Percentiles rank a stretch among this genome's conserved stretches.
Conservation (phyloP, 2,797 vertebrate species). For the Epinephelus coioides region DNA sequence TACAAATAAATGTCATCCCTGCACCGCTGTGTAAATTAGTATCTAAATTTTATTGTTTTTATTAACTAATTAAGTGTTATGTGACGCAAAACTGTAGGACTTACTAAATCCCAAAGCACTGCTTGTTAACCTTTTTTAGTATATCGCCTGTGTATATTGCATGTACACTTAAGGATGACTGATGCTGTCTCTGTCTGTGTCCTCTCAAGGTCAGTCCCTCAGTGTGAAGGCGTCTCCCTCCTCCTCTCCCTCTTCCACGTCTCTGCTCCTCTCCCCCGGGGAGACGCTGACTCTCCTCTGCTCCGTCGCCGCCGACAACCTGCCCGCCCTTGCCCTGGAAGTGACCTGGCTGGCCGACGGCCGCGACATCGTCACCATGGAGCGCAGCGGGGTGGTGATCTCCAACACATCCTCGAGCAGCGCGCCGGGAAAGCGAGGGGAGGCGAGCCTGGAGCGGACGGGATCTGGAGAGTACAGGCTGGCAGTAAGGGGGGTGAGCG, state of each 20-base stretch:
- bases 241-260: slow-evolving; percentile 55
- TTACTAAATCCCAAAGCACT: not conserved
- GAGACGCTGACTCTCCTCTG: slow-evolving; percentile 90
- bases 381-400: slow-evolving; percentile 86
- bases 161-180: not conserved
- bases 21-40: too few relatives aligned
- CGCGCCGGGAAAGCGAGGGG: not conserved
- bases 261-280: slow-evolving; percentile 81
- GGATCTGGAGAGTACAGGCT: slow-evolving; percentile 87
- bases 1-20: too few relatives aligned
- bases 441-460: slow-evolving; percentile 82
- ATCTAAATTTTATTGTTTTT: too few relatives aligned
- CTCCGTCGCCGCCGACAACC: slow-evolving; percentile 86
- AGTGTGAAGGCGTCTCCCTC: slow-evolving; percentile 78
- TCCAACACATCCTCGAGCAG: slow-evolving; percentile 77
- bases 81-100: too few relatives aligned
- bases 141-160: too few relatives aligned
- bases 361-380: slow-evolving; percentile 86
- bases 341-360: slow-evolving; percentile 90
- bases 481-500: slow-evolving; percentile 82
- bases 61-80: too few relatives aligned
- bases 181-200: slow-evolving; percentile 35
- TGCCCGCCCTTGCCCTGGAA: slow-evolving; percentile 85
- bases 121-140: not conserved
- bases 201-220: slow-evolving; percentile 86